Base-by-base conservation (phyloP, 2,797 vertebrate species). In the Hypotaenidia okinawae region DNA sequence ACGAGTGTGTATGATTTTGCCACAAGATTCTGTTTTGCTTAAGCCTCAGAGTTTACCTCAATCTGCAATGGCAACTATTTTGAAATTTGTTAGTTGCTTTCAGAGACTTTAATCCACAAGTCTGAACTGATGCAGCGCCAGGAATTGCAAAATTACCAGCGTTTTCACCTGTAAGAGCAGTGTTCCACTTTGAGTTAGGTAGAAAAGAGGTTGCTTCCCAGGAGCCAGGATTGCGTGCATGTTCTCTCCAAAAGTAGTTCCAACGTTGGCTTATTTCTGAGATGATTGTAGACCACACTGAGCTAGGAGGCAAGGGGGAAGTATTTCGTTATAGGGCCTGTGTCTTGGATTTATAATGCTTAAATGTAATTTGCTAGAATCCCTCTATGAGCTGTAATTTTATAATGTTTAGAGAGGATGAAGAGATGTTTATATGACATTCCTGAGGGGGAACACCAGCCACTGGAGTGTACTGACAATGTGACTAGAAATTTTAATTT, bases 401-500 rank as follows among this genome's bases (percentile, higher is more conserved):
- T 77, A 47, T 35, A 28, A 54, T 17, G 4, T 90, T 90, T 84
- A 89, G 83, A 84, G 84, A 78, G 64, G 54, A 77, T 80, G 45
- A 77, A 91, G 85, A 37, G 55, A 77, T n/a, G 45, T 62, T 54
- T 67, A 37, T 87, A 13, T 43, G 68, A 59, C 63, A 77, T 82
- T 94, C 86, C 81, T 87, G 61, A 84, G 52, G 70, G 74, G 79
- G 87, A 77, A 82, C 17, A 55, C 19, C 67, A 92, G 80, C 37
- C 45, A 47, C 51, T 66, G 55, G 66, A 78, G 41, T 90, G 91
- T 86, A 45, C 30, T 62, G 54, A 89, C 70, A 41, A 54, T 7
- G 47, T 86, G 59, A 77, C 49, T 64, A 70, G 86, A 92, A 82
- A 90, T 85, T 61, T 87, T 80, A 84, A 76, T 92, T 93, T 92